A percentile compares a stretch with the other conserved stretches of the same genome.
phyloP scores from a whole-genome alignment of 2,113 vertebrate genomes.

The Delphinus delphis region DNA sequence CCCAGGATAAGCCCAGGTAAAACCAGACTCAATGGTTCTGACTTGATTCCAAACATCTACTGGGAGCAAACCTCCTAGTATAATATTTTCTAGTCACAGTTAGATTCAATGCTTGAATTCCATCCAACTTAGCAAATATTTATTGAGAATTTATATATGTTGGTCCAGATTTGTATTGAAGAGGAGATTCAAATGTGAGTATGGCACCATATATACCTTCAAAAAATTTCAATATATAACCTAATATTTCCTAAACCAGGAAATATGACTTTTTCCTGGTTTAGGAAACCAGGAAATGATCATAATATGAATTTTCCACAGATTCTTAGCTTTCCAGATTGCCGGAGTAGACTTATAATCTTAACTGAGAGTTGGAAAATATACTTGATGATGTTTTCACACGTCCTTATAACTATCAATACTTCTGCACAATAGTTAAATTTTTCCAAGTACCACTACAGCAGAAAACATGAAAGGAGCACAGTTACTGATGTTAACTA shows the following conservation, averaged over 20 bases:
- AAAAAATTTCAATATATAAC: not conserved
- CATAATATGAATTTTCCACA: not conserved
- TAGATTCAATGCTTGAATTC: not conserved
- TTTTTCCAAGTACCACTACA: not conserved
- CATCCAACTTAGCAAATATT: not conserved
- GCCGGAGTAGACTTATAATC: not conserved
- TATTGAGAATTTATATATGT: not conserved
- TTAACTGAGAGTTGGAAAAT: not conserved
- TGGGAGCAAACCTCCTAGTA: not conserved
- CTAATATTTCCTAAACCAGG: not conserved
- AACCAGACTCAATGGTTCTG: not conserved
- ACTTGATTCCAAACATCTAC: not conserved
- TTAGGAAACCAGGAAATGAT: not conserved
- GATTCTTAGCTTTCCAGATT: not conserved
- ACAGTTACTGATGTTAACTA: not conserved
- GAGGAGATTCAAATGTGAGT: not conserved
- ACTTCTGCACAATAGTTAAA: not conserved
- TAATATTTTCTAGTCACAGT: not conserved
- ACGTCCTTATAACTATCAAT: not conserved
- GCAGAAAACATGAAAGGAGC: not conserved
- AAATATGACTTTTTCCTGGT: too few relatives aligned
- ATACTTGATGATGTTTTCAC: not conserved
- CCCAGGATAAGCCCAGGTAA: not conserved
- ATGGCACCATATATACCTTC: not conserved
- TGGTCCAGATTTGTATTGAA: not conserved